Evolutionary conservation across 2,113 vertebrate species (phyloP), one percentile per base, ranked within the genome.

Genomic region (Struthidea cinerea): DNA sequence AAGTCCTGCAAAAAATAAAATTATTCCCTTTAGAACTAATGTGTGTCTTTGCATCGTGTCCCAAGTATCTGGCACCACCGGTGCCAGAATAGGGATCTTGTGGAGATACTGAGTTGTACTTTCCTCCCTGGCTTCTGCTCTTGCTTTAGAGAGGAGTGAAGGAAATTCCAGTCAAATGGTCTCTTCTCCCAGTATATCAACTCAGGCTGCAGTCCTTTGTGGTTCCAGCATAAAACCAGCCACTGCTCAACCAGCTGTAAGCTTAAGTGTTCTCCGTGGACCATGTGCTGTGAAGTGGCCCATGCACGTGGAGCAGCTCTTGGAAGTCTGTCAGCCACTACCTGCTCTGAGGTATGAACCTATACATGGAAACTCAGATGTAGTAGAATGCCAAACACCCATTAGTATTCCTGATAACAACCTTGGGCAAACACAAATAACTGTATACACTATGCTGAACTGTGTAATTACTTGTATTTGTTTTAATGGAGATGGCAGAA

Each of bases 301-400:
- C 5, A 1, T n/a, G 27, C 8, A 3, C 1, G 1, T 8, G 49
- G 63, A 56, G 33, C 3, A 15, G 35, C n/a, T 71, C 39, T 57
- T 81, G 42, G 59, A 84, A 50, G 18, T 9, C 14, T 63, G 10
- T 61, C 44, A 92, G 35, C 19, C 32, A 5, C 41, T 61, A 53
- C 18, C 30, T 83, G 11, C 39, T 86, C 20, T 46, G 57, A 63
- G 53, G 16, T 52, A 56, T 33, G 30, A n/a, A 56, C 57, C 61
- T 76, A 6, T 12, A 32, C 75, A 61, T 60, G 28, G 44, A 71
- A 73, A 67, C 32, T 83, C 55, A 49, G 57, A n/a, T 41, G 33
- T 26, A 70, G 13, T 13, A 23, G 30, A 91, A 70, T 57, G 59
- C 18, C 39, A 57, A 35, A 73, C 26, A 61, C 16, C 16, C 27